A percentile compares a stretch with the other conserved stretches of the same genome.
These are phyloP conservation scores for Drosophila tripunctata DNA, from an alignment of 2,888 invertebrate species.

Conservation along the genomic window DNA sequence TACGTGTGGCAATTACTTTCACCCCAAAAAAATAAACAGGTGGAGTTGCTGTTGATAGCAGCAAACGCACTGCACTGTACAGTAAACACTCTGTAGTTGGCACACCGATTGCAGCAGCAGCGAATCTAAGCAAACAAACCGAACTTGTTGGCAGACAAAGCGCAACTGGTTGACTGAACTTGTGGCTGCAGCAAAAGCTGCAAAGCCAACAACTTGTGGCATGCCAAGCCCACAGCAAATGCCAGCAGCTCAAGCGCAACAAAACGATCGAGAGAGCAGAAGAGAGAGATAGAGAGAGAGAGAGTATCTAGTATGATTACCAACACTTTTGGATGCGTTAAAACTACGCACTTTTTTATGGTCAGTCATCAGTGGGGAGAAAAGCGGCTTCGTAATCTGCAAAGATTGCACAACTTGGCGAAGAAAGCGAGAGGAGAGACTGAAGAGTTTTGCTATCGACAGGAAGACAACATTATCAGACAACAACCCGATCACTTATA, in stretches of 20 bases:
- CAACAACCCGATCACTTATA: constrained; percentile 25
- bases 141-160: constrained; percentile 65
- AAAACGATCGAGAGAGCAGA: constrained; percentile 32
- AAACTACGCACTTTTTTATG: constrained; percentile 58
- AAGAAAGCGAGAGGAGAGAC: background rate
- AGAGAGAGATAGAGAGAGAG: background rate
- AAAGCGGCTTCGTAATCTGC: constrained; percentile 31
- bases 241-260: constrained; percentile 68
- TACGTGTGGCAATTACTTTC: constrained; percentile 40
- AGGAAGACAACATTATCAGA: constrained; percentile 37
- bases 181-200: constrained; percentile 35
- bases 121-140: constrained; percentile 39
- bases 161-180: constrained; percentile 74
- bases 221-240: constrained; percentile 39
- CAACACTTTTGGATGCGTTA: constrained; percentile 18
- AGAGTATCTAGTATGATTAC: constrained; percentile 6
- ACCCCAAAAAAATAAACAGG: constrained; percentile 19
- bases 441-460: background rate
- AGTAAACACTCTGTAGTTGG: background rate
- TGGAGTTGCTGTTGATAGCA: background rate
- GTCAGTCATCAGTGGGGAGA: background rate
- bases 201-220: constrained; percentile 21
- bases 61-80: constrained; percentile 4
- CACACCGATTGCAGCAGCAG: background rate
- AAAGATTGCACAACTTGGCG: constrained; percentile 45